Percentiles rank a stretch among this genome's conserved stretches.
Conservation (phyloP, 2,888 invertebrate genomes). For the Philonicus albiceps region DNA sequence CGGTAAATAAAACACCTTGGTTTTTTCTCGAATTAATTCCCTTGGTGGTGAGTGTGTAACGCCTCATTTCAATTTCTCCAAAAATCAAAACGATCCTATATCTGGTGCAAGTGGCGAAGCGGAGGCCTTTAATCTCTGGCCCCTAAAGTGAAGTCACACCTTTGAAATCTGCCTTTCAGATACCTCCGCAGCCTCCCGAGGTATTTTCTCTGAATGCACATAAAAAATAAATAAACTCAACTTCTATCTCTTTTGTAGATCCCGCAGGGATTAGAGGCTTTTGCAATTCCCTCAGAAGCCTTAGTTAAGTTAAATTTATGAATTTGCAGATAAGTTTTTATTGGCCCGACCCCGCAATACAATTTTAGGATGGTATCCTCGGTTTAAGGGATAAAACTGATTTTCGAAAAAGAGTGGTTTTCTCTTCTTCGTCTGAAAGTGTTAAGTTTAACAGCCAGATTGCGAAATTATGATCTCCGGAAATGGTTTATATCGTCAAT, state of each 20-base stretch:
- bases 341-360: not conserved
- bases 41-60: constrained; percentile 7
- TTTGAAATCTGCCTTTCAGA: not conserved
- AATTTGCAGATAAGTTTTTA: constrained; percentile 39
- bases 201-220: not conserved
- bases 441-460: not conserved
- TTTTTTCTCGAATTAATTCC: constrained; percentile 9
- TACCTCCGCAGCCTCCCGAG: not conserved
- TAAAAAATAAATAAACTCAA: constrained; percentile 39
- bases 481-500: not conserved
- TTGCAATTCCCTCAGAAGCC: constrained; percentile 13
- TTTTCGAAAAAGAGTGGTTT: not conserved
- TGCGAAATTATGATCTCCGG: not conserved
- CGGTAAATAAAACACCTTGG: not conserved
- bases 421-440: not conserved
- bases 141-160: constrained; percentile 10
- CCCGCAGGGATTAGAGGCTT: constrained; percentile 31
- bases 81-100: not conserved
- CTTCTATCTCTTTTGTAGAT: constrained; percentile 8
- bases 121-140: not conserved
- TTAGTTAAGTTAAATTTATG: constrained; percentile 33
- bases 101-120: not conserved
- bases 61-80: constrained; percentile 25
- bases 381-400: constrained; percentile 6
- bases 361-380: not conserved